Base-by-base conservation (phyloP, 2,113 vertebrate species). In the Zapornia atra region DNA sequence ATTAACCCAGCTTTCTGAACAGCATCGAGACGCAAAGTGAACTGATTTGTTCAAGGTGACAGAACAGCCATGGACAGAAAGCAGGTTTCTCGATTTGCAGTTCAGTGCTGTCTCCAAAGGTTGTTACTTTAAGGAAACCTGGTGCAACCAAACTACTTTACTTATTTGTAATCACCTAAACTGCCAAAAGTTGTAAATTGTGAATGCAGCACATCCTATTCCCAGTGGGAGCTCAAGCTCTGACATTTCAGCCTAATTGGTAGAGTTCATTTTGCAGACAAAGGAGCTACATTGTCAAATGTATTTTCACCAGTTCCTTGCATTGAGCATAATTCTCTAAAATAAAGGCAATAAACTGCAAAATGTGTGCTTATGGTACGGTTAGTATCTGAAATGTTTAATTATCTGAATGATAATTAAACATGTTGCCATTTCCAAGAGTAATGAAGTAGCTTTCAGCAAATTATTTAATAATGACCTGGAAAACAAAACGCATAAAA, bases 291-390 rank as follows among this genome's bases (percentile, higher is more conserved):
- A 2, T 14, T 24, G 34, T 46, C 50, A 61, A 84, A 72, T 36
- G 19, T 36, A 65, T 53, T 82, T 72, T 40, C 15, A 71, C 15
- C 40, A 70, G 20, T 60, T 51, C 26, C 77, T 95, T 90, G 68
- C 17, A 18, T 1, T 36, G 59, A 86, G 26, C 9, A 53, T 56
- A 95, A 87, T 63, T 96, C 73, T 86, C 64, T 78, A 92, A 96
- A 98, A 95, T 82, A 83, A 94, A 97, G 89, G 40, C 68, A 94
- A 88, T 28, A 94, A 96, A 95, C 79, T 92, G 70, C 73, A 97
- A 96, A 94, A 82, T 72, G 50, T 26, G 33, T 59, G 84, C 50
- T 97, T 95, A 78, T 81, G 44, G 56, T 82, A 88, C n/a, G 17
- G n/a, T 78, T 90, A 89, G 33, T 60, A 90, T 82, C 72, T 85